These are phyloP conservation scores for Platycercus adscitus DNA, from an alignment of 2,113 vertebrate species.

Conservation along the genomic window DNA sequence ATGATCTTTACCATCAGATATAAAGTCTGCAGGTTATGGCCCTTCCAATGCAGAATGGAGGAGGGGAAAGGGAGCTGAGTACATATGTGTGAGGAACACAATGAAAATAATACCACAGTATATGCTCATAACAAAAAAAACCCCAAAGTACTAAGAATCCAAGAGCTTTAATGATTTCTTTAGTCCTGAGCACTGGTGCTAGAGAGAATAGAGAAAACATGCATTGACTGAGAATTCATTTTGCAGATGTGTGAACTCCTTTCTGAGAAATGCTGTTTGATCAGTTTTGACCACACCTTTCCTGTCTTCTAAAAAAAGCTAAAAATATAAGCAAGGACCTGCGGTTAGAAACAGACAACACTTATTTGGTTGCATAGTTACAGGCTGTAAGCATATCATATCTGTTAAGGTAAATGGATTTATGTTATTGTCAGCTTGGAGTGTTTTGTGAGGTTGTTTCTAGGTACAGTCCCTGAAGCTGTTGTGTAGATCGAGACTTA, in stretches of 20 bases:
- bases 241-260: conserved; percentile 38
- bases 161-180: neutral
- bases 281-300: conserved; percentile 65
- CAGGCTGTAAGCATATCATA: neutral
- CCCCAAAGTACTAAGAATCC: neutral
- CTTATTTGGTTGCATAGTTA: conserved; percentile 65
- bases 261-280: conserved; percentile 21
- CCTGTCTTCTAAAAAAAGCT: conserved; percentile 55
- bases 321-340: conserved; percentile 39
- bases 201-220: conserved; percentile 29
- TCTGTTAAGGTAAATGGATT: conserved; percentile 4
- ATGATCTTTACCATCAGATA: neutral
- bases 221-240: neutral
- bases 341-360: conserved; percentile 54
- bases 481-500: neutral
- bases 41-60: neutral
- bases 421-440: neutral
- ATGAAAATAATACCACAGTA: neutral
- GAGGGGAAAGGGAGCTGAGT: neutral
- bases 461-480: neutral
- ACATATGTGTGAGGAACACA: neutral
- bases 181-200: neutral
- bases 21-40: neutral
- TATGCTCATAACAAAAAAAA: neutral
- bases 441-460: conserved; percentile 11